Evolutionary conservation across 2,113 vertebrate species (phyloP).

Genomic region (Xerus inauris): DNA sequence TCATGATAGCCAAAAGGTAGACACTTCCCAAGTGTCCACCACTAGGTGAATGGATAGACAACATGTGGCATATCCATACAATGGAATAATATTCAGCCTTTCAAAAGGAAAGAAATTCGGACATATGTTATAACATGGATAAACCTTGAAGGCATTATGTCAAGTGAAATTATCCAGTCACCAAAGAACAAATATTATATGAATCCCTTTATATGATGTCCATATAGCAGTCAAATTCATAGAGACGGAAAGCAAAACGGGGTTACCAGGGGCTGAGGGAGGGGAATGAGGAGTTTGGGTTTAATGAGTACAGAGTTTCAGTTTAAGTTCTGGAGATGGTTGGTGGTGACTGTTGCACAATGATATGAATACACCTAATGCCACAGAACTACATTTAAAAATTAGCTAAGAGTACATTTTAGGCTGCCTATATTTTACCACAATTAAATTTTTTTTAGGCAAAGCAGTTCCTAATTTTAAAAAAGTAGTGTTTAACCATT

Average conservation of each 20-base stretch:
- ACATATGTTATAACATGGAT: fast-evolving
- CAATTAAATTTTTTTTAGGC: background rate
- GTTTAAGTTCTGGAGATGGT: fast-evolving
- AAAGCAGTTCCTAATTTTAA: background rate
- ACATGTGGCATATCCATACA: background rate
- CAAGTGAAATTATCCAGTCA: background rate
- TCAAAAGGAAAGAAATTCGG: background rate
- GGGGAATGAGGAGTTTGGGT: fast-evolving
- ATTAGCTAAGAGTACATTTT: background rate
- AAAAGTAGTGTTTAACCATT: background rate
- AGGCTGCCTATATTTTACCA: background rate
- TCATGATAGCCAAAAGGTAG: background rate
- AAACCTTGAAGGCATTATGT: background rate
- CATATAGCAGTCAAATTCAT: background rate
- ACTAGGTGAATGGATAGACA: background rate
- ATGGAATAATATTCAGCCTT: background rate
- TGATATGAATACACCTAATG: fast-evolving
- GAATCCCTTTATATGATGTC: fast-evolving
- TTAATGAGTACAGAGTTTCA: background rate
- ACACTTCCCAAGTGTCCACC: background rate
- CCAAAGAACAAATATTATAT: background rate
- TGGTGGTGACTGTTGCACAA: fast-evolving
- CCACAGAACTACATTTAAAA: background rate
- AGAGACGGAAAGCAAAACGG: background rate
- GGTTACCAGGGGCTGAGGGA: fast-evolving